These are phyloP conservation scores for Origma solitaria DNA, from an alignment of 2,113 vertebrate species.

Conservation along the genomic window DNA sequence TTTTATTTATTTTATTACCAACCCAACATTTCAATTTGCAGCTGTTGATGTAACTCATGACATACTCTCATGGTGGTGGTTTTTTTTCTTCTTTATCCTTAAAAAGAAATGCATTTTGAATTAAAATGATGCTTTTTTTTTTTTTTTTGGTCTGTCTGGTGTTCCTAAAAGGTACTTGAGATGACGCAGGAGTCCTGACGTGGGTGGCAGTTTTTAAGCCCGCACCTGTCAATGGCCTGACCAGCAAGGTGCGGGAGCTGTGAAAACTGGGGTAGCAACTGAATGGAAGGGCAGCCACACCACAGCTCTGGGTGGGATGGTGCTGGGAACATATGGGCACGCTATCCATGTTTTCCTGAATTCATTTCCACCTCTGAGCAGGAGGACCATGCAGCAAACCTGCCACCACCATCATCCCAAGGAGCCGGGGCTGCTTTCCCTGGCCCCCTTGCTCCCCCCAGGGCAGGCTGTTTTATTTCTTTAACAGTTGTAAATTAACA, in stretches of 20 bases:
- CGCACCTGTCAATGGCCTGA: background rate
- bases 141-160: background rate
- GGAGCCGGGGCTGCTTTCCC: background rate
- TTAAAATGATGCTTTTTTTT: conserved; percentile 48
- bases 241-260: accelerated
- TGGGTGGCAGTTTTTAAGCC: conserved; percentile 56
- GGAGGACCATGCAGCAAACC: background rate
- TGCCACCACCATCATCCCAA: background rate
- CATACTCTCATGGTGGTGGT: background rate
- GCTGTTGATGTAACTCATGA: conserved; percentile 59
- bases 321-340: background rate
- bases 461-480: background rate
- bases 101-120: conserved; percentile 68
- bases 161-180: conserved; percentile 37
- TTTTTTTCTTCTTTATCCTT: background rate
- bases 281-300: background rate
- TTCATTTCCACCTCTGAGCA: background rate
- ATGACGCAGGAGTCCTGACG: conserved; percentile 31
- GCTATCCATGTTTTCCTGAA: background rate
- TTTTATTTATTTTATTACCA: conserved; percentile 73
- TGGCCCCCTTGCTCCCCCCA: background rate
- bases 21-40: conserved; percentile 67
- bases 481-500: background rate
- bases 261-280: background rate
- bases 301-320: background rate